Evolutionary conservation across 2,797 vertebrate genomes (phyloP), one percentile per base, ranked within the genome.

Genomic region (Aphelocoma californica): DNA sequence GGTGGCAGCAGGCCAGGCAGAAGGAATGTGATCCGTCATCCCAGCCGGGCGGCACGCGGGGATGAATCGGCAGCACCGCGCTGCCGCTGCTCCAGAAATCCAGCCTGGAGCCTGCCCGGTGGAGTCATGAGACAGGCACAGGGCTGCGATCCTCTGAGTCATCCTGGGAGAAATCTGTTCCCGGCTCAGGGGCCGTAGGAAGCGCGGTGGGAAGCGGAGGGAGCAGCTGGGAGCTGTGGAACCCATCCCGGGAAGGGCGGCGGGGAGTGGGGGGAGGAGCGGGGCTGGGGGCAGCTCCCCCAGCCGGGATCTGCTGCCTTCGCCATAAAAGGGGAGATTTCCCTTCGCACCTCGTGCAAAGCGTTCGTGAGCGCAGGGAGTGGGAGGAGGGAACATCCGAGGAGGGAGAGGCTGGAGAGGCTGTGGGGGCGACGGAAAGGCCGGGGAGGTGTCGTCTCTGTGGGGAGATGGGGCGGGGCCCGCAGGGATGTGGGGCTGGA

Each of bases 111-210:
- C 60, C 56, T 24, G 45, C 25, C 9, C 26, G 23, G 12, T 10
- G 54, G 3, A 93, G 89, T 81, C 88, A 78, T 51, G 82, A 93
- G 89, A 44, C 69, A 19, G 51, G 79, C 24, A 5, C 42, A 48
- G 86, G 82, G 40, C 89, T 69, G 50, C 18, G n/a, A n/a, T 84
- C 16, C 70, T 65, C 88, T 81, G 86, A 86, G n/a, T 92, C 92
- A 72, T 19, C 2, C 62, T 1, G 5, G 5, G 8, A 77, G 78
- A 62, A 50, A 69, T 14, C 69, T 60, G 82, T 28, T 80, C 60
- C 36, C 56, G 7, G 53, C 44, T 9, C 15, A 5, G 48, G 47
- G 56, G 58, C n/a, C 2, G 69, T 45, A 14, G 88, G 91, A 47
- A 32, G 75, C 4, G 36, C 51, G 5, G 18, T 28, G 82, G 56